Base-by-base conservation (phyloP, 2,797 vertebrate species). In the Eleutherodactylus coqui region DNA sequence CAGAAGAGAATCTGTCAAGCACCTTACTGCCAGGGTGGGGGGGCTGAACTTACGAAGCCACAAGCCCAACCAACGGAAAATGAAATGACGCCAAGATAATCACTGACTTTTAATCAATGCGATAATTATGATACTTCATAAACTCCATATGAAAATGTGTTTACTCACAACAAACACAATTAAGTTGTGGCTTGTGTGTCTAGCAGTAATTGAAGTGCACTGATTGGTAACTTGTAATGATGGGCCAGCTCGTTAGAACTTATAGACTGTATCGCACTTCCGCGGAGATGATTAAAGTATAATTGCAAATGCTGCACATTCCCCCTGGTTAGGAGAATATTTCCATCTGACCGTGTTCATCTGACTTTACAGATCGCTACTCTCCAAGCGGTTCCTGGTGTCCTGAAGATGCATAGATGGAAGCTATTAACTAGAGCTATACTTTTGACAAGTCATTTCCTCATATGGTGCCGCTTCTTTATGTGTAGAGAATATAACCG, bases 1-100 rank as follows among this genome's bases (percentile, higher is more conserved):
- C 76, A 85, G 58, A 81, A 64, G 38, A n/a, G 77, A 84, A 85
- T 87, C 70, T 84, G 82, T 75, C 82, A 70, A 19, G 8, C 21
- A 36, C 70, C 47, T 76, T 62, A 10, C 27, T 75, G 86, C 77
- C 86, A 87, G 53, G 43, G 11, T 75, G 19, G 62, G 11, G 75
- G 19, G 62, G 64, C 27, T 29, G 36, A 49, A 64, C 19, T 49
- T 36, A 8, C 5, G 21, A 24, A 36, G 53, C 47, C 45, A 76
- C 79, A 77, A 34, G n/a, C 19, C 45, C 72, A 38, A 49, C 78
- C 69, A 38, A 64, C 34, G 11, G 27, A 34, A 67, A 41, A 24
- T 49, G 24, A 41, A 79, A 24, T 34, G 5, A 19, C 2, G 45
- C 32, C 6, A 41, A 87, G 49, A 13, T 43, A 41, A 43, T 13